Percentiles rank a stretch among this genome's conserved stretches.
Conservation (phyloP, 2,888 invertebrate genomes). For the Calliscelio sp. region DNA sequence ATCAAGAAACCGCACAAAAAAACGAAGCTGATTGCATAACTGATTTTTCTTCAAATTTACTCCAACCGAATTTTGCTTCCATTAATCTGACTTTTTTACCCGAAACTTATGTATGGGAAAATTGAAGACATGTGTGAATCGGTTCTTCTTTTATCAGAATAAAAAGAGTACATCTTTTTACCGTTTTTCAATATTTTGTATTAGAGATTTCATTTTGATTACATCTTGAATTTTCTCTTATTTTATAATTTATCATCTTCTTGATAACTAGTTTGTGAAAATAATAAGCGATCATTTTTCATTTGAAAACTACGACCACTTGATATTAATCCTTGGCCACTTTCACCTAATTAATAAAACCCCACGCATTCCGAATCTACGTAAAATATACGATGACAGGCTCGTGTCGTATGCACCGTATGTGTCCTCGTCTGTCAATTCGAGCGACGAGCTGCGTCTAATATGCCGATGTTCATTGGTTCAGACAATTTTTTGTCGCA, state of each 20-base stretch:
- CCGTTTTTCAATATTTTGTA: too few species aligned
- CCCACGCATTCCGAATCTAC: slow-evolving; percentile 8
- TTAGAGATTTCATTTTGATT: too few species aligned
- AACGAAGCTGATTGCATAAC: slow-evolving; percentile 52
- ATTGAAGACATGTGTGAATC: background rate
- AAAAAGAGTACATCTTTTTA: too few species aligned
- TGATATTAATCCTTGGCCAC: too few species aligned
- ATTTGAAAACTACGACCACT: too few species aligned
- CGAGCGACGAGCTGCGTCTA: slow-evolving; percentile 19
- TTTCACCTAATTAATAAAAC: slow-evolving; percentile 40
- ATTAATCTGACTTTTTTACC: slow-evolving; percentile 46
- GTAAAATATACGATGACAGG: slow-evolving; percentile 44
- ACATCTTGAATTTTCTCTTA: too few species aligned
- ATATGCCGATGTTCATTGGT: slow-evolving; percentile 43
- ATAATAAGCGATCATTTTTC: too few species aligned
- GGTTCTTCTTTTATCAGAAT: too few species aligned
- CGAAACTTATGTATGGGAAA: slow-evolving; percentile 12
- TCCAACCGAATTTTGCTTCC: slow-evolving; percentile 40
- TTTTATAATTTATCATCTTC: too few species aligned
- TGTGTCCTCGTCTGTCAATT: slow-evolving; percentile 42
- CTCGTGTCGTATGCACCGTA: slow-evolving; percentile 44
- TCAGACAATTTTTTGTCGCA: slow-evolving; percentile 43
- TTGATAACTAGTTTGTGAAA: too few species aligned
- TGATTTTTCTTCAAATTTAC: slow-evolving; percentile 52
- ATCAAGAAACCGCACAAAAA: slow-evolving; percentile 57